Conservation (phyloP, 2,888 invertebrate genomes). For the Macaria notata region DNA sequence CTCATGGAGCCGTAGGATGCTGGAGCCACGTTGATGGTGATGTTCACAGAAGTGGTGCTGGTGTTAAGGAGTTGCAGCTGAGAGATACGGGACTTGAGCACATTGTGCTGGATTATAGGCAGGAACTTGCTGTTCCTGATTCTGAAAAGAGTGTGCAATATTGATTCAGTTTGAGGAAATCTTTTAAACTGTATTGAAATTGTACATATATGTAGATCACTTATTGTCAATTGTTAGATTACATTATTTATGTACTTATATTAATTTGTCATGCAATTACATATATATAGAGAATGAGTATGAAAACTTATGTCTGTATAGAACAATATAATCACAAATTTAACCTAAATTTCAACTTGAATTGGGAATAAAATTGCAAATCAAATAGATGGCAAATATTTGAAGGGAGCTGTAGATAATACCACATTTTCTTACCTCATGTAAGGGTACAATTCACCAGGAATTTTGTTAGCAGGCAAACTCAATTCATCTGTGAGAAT, state of each 20-base stretch:
- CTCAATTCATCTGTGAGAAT: constrained; percentile 88
- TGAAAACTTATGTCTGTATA: no score
- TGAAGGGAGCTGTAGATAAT: no score
- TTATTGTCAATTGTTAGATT: not conserved
- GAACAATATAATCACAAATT: no score
- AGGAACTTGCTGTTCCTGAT: constrained; percentile 86
- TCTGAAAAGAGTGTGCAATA: constrained; percentile 58
- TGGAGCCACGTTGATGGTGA: constrained; percentile 88
- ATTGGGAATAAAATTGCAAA: no score
- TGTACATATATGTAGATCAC: not conserved
- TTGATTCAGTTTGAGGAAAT: not conserved
- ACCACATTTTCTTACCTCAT: constrained; percentile 69
- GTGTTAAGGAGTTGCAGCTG: constrained; percentile 87
- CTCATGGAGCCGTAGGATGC: constrained; percentile 90
- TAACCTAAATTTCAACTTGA: no score
- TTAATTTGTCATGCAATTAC: no score
- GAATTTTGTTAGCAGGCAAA: constrained; percentile 85
- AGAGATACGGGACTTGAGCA: constrained; percentile 89
- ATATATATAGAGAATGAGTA: no score
- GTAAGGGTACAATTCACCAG: constrained; percentile 84
- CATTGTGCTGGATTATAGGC: constrained; percentile 92
- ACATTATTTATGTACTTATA: not conserved
- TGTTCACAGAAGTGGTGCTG: constrained; percentile 82
- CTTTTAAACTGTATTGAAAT: not conserved
- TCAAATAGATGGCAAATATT: no score